Evolutionary conservation across 2,113 vertebrate genomes (phyloP), one percentile per base, ranked within the genome.

Genomic region (Oriolus oriolus): DNA sequence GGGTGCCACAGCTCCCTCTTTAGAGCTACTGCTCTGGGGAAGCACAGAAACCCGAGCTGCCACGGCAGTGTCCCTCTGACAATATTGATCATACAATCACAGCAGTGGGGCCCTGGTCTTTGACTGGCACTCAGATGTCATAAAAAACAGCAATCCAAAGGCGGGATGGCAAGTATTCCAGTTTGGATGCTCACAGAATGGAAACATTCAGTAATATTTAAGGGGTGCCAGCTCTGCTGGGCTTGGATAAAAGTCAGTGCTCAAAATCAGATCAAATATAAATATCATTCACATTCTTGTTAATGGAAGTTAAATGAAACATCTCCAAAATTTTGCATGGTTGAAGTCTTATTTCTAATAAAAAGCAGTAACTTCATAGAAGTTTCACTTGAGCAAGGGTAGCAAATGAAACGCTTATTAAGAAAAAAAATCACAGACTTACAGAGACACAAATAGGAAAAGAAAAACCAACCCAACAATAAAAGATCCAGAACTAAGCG

Each of bases 401-500:
- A 84, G 44, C 3, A 66, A 66, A 45, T 45, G 1, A 90, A 90
- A 88, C 0, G 1, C 54, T 66, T 45, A 37, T 42, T 80, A 92
- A 77, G n/a, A 50, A 90, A 84, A 49, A 89, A 73, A 87, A 31
- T 23, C 73, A 68, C 45, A 92, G 83, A 76, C 63, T 91, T 77
- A 70, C 4, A 60, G 57, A 88, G 24, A 84, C 41, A 82, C 20
- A 84, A 66, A n/a, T 16, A 49, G 24, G 4, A n/a, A 68, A 81
- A 78, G 50, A 71, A 90, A 39, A 39, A 37, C 33, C 19, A 37
- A 8, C 7, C 14, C 37, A 85, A 26, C 56, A 56, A 56, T 53
- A 70, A 66, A 90, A 96, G 39, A 61, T 89, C 37, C 88, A 96
- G 90, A 93, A 71, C 28, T 70, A 81, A 80, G 64, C 57, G 64